Base-by-base conservation (phyloP, 2,797 vertebrate genomes). In the Rhabdomys pumilio region DNA sequence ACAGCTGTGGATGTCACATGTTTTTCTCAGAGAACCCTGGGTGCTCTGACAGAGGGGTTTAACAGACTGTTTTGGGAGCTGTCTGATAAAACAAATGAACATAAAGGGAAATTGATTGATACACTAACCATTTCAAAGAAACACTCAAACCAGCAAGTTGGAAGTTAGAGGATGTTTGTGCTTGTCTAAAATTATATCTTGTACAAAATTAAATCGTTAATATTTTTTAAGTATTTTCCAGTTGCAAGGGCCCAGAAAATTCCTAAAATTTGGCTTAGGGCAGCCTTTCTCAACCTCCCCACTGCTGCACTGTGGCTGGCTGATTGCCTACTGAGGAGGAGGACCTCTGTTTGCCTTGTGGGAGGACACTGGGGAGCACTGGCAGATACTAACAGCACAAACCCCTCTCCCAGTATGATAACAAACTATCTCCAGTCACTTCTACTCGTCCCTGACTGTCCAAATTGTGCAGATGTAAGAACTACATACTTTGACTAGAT, bases 41-140 rank as follows among this genome's bases (percentile, higher is more conserved):
- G 55, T 81, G 38, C 83, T 12, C 22, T 6, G 26, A 47, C n/a
- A 67, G 26, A 81, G 76, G 91, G 77, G 81, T 79, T 44, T 34
- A 96, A 38, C 59, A 80, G 34, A 41, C n/a, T 69, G 50, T 89
- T 77, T 79, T 29, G 63, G 85, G 1, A 73, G n/a, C 55, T 29
- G 26, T 47, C 67, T 59, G 63, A 72, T 81, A 84, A 89, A 7
- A 65, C 0, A 19, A 85, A 69, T 2, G 69, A 84, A 31, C 24
- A 55, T 4, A n/a, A 89, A 79, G 92, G 50, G 29, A 82, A 91
- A 57, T 29, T 73, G 19, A 90, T 50, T 6, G 55, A 93, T 10
- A 53, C 67, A 82, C 5, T 41, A 31, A 55, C 26, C 34, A 26
- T 94, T 95, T 93, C 87, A 90, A 92, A 79, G 81, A 94, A 95